phyloP scores from a whole-genome alignment of 2,113 vertebrate genomes.

The Okapia johnstoni region DNA sequence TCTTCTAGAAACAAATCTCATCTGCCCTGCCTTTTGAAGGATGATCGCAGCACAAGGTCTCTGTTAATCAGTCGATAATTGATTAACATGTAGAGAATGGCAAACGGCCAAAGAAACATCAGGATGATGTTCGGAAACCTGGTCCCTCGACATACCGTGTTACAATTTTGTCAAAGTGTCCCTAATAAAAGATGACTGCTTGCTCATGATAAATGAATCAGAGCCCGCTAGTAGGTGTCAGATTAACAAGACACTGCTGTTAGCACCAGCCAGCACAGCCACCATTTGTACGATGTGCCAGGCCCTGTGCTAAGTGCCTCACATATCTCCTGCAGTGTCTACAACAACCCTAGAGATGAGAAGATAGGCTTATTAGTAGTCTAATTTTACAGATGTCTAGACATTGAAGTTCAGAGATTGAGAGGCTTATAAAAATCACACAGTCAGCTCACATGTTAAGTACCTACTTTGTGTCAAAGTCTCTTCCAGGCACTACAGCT shows the following conservation, averaged over 20 bases:
- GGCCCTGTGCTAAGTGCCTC: background rate
- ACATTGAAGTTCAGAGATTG: background rate
- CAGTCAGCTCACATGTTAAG: background rate
- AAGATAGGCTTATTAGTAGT: background rate
- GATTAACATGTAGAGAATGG: background rate
- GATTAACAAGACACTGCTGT: background rate
- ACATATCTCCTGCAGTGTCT: background rate
- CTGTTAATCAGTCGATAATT: conserved; percentile 49
- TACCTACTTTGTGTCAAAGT: too few relatives aligned
- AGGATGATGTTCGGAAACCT: background rate
- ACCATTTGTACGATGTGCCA: fast-evolving
- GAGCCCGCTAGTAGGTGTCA: background rate
- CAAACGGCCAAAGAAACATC: conserved; percentile 41
- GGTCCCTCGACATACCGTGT: background rate
- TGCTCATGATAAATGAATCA: conserved; percentile 23
- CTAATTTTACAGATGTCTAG: background rate
- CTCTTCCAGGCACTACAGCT: background rate
- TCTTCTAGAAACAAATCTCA: background rate
- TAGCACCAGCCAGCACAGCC: background rate
- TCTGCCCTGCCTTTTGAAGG: background rate
- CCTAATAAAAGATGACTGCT: background rate
- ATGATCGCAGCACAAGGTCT: conserved; percentile 15
- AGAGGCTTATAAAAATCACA: background rate
- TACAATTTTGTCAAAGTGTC: conserved; percentile 30
- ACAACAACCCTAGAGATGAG: background rate